phyloP scores from a whole-genome alignment of 2,797 vertebrate genomes.

The Acrocephalus scirpaceus region DNA sequence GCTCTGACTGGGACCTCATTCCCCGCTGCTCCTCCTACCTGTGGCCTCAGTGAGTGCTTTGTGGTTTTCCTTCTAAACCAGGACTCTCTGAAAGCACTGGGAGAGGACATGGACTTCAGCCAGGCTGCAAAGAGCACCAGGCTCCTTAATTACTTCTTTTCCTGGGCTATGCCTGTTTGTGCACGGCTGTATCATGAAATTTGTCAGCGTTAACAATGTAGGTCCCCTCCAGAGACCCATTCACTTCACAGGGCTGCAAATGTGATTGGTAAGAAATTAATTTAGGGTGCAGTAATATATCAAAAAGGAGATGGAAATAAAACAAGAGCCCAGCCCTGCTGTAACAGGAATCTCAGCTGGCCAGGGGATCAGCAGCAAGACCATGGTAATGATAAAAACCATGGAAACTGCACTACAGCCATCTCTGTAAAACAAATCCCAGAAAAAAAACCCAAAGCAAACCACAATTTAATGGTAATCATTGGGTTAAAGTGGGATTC shows the following conservation, averaged over 20 bases:
- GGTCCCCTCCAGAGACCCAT: conserved; percentile 16
- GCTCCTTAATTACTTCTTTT: conserved; percentile 5
- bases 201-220: not conserved
- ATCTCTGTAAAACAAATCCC: not conserved
- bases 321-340: not conserved
- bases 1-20: not conserved
- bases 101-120: not conserved
- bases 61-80: not conserved
- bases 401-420: not conserved
- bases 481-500: not conserved
- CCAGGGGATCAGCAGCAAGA: not conserved
- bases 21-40: not conserved
- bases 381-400: not conserved
- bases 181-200: not conserved
- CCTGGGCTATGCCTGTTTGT: not conserved
- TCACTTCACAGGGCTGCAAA: conserved; percentile 19
- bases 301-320: not conserved
- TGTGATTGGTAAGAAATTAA: conserved; percentile 37
- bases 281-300: conserved; percentile 14
- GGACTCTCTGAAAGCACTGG: not conserved
- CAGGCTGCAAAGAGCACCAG: not conserved
- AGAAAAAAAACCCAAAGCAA: not conserved
- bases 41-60: not conserved
- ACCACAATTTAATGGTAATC: not conserved
- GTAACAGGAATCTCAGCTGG: not conserved